These are phyloP conservation scores for Callosobruchus maculatus DNA, from an alignment of 2,888 invertebrate species.

Conservation along the genomic window DNA sequence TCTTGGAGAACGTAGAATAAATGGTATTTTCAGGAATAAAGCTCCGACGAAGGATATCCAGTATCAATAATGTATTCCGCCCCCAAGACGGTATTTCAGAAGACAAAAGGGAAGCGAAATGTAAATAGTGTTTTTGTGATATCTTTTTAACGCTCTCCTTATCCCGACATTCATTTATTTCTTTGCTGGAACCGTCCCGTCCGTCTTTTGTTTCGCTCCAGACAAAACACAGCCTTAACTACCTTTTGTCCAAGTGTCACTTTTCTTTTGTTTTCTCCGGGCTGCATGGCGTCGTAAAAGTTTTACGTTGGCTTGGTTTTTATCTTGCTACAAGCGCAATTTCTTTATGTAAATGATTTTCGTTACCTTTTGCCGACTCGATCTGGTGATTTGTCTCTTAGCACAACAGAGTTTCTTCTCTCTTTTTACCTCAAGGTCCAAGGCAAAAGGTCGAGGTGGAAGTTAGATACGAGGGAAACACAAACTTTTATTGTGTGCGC, in stretches of 20 bases:
- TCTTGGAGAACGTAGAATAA: neutral
- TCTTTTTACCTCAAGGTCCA: no score
- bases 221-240: slow-evolving; percentile 51
- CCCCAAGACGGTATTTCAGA: slow-evolving; percentile 30
- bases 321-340: slow-evolving; percentile 23
- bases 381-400: neutral
- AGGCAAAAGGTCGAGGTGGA: no score
- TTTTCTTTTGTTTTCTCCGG: slow-evolving; percentile 47
- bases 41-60: slow-evolving; percentile 12
- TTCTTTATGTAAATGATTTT: slow-evolving; percentile 24
- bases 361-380: neutral
- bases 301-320: slow-evolving; percentile 43
- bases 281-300: slow-evolving; percentile 38
- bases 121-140: slow-evolving; percentile 52
- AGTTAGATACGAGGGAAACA: no score
- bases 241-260: slow-evolving; percentile 52
- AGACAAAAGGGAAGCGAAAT: slow-evolving; percentile 47
- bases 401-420: neutral
- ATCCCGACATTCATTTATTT: slow-evolving; percentile 49
- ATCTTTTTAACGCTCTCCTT: slow-evolving; percentile 50
- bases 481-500: no score
- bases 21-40: neutral
- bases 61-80: slow-evolving; percentile 30
- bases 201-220: slow-evolving; percentile 46
- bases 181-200: slow-evolving; percentile 47